These are phyloP conservation scores for Meloidogyne exigua DNA, from an alignment of 1,140 invertebrate genomes.

Conservation along the genomic window DNA sequence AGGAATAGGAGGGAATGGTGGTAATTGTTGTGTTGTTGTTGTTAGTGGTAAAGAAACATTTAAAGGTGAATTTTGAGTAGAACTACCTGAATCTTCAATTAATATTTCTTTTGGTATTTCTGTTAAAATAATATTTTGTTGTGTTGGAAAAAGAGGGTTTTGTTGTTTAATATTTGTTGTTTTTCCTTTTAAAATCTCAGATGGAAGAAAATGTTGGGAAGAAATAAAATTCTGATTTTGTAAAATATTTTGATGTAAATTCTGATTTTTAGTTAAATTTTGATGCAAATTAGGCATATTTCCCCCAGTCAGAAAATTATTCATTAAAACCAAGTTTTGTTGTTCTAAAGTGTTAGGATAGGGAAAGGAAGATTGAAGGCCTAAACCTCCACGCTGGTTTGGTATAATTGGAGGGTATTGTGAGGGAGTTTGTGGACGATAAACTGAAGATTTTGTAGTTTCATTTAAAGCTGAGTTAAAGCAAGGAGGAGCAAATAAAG, in stretches of 20 bases:
- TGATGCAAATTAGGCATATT: neutral
- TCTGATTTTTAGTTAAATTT: neutral
- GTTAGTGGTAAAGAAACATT: neutral
- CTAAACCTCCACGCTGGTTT: neutral
- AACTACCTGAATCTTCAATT: neutral
- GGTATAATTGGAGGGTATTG: neutral
- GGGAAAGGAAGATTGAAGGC: too few relatives aligned
- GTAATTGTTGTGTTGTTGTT: neutral
- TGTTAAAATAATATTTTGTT: slow-evolving; percentile 9
- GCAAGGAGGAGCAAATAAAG: neutral
- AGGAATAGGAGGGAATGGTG: neutral
- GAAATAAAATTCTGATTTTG: neutral
- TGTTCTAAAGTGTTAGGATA: too few relatives aligned
- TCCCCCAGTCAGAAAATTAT: neutral
- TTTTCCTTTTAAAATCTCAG: neutral
- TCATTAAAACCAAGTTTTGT: neutral
- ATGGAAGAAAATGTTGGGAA: neutral
- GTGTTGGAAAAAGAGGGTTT: neutral
- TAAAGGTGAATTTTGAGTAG: neutral
- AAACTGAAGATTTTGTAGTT: neutral
- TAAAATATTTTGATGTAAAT: neutral
- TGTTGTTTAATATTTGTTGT: neutral
- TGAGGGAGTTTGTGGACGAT: neutral
- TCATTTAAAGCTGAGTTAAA: neutral
- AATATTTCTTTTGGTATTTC: neutral